Evolutionary conservation across 2,888 invertebrate genomes (phyloP).

Genomic region (Tenthredo mesomela): DNA sequence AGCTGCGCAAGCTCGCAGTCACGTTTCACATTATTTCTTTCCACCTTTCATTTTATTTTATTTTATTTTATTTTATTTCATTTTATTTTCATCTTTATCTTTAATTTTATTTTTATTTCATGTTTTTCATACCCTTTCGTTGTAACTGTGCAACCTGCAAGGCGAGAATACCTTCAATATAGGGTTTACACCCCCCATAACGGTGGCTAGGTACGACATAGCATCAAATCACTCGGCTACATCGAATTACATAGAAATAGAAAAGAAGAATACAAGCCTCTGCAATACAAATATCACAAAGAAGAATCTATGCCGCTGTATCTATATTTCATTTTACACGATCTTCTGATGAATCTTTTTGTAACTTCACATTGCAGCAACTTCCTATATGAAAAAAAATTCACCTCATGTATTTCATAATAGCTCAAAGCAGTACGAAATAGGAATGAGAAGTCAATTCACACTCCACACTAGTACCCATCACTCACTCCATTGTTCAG

Average conservation of each 20-base stretch:
- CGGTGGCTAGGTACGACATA: neutral
- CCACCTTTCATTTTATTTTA: neutral
- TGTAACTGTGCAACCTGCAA: neutral
- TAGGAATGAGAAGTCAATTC: constrained; percentile 10
- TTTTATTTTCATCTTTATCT: neutral
- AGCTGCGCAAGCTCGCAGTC: neutral
- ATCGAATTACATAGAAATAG: neutral
- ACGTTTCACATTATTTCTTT: constrained; percentile 10
- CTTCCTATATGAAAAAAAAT: neutral
- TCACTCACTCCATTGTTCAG: constrained; percentile 17
- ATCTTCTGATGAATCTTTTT: neutral
- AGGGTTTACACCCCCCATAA: neutral
- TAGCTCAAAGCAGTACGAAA: neutral
- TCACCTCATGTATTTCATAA: neutral
- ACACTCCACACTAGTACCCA: neutral
- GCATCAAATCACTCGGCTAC: neutral
- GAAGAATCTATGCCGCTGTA: neutral
- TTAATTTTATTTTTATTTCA: neutral
- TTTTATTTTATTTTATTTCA: neutral
- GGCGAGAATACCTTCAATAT: neutral
- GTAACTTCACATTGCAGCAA: neutral
- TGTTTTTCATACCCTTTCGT: neutral
- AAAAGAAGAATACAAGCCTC: neutral
- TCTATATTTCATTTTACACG: neutral
- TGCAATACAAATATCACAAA: neutral